Percentiles rank a stretch among this genome's conserved stretches.
These are phyloP conservation scores for Drosophila serrata DNA, from an alignment of 1,140 invertebrate genomes.

Conservation along the genomic window DNA sequence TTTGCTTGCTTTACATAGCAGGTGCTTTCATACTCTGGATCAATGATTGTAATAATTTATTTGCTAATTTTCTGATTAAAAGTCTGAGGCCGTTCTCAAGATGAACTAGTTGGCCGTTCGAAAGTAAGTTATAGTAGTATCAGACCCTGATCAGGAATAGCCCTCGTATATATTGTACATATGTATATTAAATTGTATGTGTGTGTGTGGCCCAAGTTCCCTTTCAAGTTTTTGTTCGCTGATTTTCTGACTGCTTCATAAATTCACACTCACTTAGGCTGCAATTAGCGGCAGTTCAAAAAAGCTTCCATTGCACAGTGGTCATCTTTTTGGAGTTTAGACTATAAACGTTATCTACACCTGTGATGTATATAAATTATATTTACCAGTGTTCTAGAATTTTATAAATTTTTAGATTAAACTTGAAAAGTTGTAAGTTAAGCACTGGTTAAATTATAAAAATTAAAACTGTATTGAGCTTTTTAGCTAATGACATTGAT, in stretches of 20 bases:
- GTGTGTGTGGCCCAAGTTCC: conserved; percentile 15
- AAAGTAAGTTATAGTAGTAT: conserved; percentile 41
- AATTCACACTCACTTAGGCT: conserved; percentile 70
- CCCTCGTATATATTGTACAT: conserved; percentile 26
- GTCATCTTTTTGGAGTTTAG: neutral
- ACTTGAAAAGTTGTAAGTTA: neutral
- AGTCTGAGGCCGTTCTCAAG: conserved; percentile 66
- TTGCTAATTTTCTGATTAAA: conserved; percentile 38
- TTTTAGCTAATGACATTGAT: too few relatives aligned
- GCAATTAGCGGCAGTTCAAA: conserved; percentile 42
- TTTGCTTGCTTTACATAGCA: neutral
- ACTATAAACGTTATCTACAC: too few relatives aligned
- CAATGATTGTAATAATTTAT: conserved; percentile 40
- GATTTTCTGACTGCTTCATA: conserved; percentile 55
- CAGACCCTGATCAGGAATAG: conserved; percentile 58
- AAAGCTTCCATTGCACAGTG: conserved; percentile 43
- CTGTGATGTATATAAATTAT: too few relatives aligned
- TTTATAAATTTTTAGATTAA: too few relatives aligned
- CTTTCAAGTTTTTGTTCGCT: conserved; percentile 46
- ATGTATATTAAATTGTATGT: neutral
- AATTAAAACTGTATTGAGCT: too few relatives aligned
- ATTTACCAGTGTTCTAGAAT: too few relatives aligned
- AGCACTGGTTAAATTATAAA: neutral
- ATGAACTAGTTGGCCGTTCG: conserved; percentile 62
- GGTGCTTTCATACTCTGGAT: conserved; percentile 25